Evolutionary conservation across 1,140 invertebrate species (phyloP).

Genomic region (Daktulosphaira vitifoliae): DNA sequence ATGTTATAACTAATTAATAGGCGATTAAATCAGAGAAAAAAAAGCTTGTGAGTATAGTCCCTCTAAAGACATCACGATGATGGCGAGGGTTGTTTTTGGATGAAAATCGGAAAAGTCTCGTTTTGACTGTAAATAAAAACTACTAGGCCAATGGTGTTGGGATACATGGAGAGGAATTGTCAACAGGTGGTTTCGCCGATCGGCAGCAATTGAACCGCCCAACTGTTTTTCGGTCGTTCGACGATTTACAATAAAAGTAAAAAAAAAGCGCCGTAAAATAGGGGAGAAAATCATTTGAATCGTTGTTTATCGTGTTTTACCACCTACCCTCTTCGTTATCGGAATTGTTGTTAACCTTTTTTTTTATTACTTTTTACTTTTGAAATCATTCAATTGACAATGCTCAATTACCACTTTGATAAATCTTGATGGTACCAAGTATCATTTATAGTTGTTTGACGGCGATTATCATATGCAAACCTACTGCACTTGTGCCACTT

Average conservation of each 20-base stretch:
- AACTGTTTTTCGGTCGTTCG: conserved; percentile 26
- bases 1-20: too few relatives aligned
- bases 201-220: conserved; percentile 22
- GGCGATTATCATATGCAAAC: neutral
- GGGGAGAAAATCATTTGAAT: conserved; percentile 13
- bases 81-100: neutral
- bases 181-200: conserved; percentile 30
- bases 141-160: neutral
- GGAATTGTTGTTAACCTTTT: conserved; percentile 5
- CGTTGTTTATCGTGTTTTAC: conserved; percentile 27
- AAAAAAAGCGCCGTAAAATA: conserved; percentile 10
- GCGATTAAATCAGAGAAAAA: too few relatives aligned
- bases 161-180: neutral
- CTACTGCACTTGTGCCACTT: neutral
- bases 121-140: conserved; percentile 10
- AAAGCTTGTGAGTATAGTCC: neutral
- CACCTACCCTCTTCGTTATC: neutral
- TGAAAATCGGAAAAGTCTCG: conserved; percentile 15
- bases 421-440: neutral
- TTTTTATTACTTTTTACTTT: conserved; percentile 14
- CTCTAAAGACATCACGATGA: too few relatives aligned
- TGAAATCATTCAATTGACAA: conserved; percentile 26
- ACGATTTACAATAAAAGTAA: conserved; percentile 10
- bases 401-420: neutral
- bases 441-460: neutral